phyloP scores from a whole-genome alignment of 2,113 vertebrate genomes.

The Paratilapia polleni region DNA sequence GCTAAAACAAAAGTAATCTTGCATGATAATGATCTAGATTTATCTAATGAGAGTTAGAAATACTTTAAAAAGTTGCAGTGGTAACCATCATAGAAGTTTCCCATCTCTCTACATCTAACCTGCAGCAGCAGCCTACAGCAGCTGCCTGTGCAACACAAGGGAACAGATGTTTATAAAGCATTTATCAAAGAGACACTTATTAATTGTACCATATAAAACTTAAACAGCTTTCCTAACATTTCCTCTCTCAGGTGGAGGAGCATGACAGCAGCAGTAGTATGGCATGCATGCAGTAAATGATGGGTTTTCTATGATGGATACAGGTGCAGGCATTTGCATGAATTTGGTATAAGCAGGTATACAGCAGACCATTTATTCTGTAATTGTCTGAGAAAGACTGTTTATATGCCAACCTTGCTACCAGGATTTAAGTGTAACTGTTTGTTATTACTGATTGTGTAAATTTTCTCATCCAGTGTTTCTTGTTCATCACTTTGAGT shows the following conservation, averaged over 20 bases:
- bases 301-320: conserved; percentile 8
- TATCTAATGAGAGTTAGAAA: background rate
- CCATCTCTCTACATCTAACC: background rate
- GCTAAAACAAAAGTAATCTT: background rate
- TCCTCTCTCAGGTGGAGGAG: background rate
- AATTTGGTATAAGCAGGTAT: background rate
- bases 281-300: background rate
- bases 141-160: background rate
- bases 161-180: background rate
- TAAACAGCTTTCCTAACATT: background rate
- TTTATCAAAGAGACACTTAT: background rate
- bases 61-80: background rate
- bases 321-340: background rate
- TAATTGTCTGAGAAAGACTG: background rate
- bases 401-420: background rate
- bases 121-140: conserved; percentile 10
- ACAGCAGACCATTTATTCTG: background rate
- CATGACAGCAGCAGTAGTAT: background rate
- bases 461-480: background rate
- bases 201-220: background rate
- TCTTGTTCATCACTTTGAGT: conserved; percentile 8
- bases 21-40: conserved; percentile 17
- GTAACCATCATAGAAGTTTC: conserved; percentile 26
- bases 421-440: conserved; percentile 16
- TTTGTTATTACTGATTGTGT: conserved; percentile 16